These are phyloP conservation scores for Platyscapa corneri DNA, from an alignment of 1,140 invertebrate species.

Conservation along the genomic window DNA sequence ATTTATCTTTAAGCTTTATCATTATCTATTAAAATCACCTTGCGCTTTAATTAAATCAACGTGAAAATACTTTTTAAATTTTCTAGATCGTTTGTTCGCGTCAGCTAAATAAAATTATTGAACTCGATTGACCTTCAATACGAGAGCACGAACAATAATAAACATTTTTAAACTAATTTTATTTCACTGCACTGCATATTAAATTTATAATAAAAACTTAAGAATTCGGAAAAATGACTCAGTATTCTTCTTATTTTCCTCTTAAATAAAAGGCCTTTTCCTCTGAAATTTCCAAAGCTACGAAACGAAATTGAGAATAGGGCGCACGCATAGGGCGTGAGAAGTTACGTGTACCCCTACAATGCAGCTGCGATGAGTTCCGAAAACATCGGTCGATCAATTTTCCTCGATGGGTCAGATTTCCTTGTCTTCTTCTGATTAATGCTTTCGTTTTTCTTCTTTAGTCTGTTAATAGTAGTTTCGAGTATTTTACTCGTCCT, in stretches of 20 bases:
- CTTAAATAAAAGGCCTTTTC: background rate
- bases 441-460: background rate
- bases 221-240: background rate
- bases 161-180: background rate
- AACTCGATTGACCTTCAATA: too few species aligned
- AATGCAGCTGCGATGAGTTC: conserved; percentile 45
- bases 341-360: conserved; percentile 9
- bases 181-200: background rate
- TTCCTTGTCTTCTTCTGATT: conserved; percentile 8
- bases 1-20: background rate
- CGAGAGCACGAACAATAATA: too few species aligned
- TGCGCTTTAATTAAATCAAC: too few species aligned
- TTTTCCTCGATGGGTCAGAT: conserved; percentile 37
- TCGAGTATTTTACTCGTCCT: background rate
- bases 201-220: background rate
- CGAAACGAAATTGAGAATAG: background rate
- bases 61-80: background rate
- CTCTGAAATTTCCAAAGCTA: background rate
- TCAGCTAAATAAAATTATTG: too few species aligned
- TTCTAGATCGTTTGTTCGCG: background rate
- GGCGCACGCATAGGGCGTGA: background rate
- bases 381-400: conserved; percentile 39
- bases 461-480: background rate
- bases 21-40: background rate
- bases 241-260: background rate